Base-by-base conservation (phyloP, 2,888 invertebrate genomes). In the Pharmacophagus antenor region DNA sequence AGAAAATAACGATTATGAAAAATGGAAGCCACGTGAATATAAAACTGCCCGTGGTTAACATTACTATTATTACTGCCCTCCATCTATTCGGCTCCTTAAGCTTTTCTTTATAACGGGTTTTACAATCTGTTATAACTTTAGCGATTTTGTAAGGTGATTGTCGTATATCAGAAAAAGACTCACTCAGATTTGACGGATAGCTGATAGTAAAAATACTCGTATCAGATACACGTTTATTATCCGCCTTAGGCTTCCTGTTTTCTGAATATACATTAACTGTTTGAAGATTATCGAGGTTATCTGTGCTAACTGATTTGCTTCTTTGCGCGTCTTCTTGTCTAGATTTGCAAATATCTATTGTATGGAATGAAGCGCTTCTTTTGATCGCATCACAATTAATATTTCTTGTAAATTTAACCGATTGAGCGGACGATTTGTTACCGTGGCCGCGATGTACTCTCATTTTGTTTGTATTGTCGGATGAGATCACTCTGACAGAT, bases 1-100 rank as follows among this genome's bases (percentile, higher is more conserved):
- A 93, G 62, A 92, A 78, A 53, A 90, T 85, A 2, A 92, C 91
- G 2, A 88, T 82, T n/a, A 93, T 74, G 66, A 93, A 93, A 69
- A 92, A 94, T 0, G 94, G 94, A 64, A 91, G 79, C 94, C 94
- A 94, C 0, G 94, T 93, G 6, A 92, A 69, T 63, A 93, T 76
- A 67, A 93, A 93, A 68, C 92, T 92, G 1, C 92, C 91, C 1
- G 93, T 91, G 17, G 94, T 93, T 10, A 93, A 85, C 71, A 92
- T 73, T 0, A 94, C 94, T 18, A 94, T 90, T 67, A 92, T 92
- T 6, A 94, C 90, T 0, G 94, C 93, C 67, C 93, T 92, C 90
- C 92, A 92, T 76, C 92, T 93, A 46, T 85, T 87, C 0, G 87
- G 83, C 51, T 84, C 84, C 64, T 78, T 84, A 15, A 70, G 56